A percentile compares a stretch with the other conserved stretches of the same genome.
Evolutionary conservation across 2,113 vertebrate genomes (phyloP).

Genomic region (Mesocricetus auratus): DNA sequence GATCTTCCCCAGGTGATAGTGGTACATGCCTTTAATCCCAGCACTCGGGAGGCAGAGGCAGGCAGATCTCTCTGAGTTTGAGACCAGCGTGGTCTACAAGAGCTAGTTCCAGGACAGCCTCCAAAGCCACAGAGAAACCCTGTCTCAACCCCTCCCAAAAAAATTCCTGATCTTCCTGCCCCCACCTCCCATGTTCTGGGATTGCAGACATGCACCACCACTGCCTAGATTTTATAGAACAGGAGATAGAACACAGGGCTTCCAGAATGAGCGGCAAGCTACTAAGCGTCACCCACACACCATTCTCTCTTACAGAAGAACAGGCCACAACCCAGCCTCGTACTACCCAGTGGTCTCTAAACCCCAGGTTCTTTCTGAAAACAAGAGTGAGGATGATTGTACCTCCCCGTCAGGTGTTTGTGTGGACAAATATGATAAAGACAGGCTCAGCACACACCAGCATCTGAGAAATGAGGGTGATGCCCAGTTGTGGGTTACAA

Average conservation of each 20-base stretch:
- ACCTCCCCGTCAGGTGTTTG: not conserved
- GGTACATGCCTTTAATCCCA: no score
- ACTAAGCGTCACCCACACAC: no score
- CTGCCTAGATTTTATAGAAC: not conserved
- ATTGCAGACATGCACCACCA: not conserved
- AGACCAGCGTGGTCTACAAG: no score
- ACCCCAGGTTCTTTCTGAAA: not conserved
- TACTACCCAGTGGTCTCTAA: not conserved
- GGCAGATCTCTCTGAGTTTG: no score
- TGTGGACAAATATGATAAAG: conserved; percentile 33
- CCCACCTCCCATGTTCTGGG: not conserved
- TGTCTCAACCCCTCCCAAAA: no score
- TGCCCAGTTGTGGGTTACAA: not conserved
- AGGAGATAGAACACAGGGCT: not conserved
- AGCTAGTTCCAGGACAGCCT: no score
- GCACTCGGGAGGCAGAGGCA: no score
- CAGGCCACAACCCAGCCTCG: not conserved
- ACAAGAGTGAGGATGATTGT: not conserved
- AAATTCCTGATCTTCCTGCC: not conserved
- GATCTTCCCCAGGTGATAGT: no score
- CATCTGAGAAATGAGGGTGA: not conserved
- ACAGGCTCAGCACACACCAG: not conserved
- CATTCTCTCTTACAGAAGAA: not conserved
- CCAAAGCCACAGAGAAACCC: no score
- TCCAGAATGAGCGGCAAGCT: not conserved